Conservation (phyloP, 2,113 vertebrate species). For the Sardina pilchardus region DNA sequence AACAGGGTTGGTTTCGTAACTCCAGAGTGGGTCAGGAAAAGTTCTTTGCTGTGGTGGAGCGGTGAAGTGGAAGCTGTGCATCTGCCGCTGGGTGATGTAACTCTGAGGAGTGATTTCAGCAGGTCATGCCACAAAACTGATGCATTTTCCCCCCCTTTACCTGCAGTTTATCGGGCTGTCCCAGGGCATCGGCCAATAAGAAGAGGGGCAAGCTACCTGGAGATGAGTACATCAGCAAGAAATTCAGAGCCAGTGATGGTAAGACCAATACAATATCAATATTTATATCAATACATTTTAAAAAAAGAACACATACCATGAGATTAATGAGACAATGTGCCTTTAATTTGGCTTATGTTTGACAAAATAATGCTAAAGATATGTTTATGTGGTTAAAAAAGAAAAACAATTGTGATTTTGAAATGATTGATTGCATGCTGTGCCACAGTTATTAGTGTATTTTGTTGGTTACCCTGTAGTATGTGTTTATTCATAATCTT, state of each 20-base stretch:
- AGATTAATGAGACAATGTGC: neutral
- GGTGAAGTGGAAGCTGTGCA: neutral
- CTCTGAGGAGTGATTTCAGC: neutral
- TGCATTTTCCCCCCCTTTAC: conserved; percentile 1
- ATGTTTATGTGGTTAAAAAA: neutral
- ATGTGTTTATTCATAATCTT: neutral
- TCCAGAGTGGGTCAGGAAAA: neutral
- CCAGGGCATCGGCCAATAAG: conserved; percentile 91
- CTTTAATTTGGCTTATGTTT: neutral
- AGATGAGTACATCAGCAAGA: conserved; percentile 93
- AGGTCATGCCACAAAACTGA: neutral
- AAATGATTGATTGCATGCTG: neutral
- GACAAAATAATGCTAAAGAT: neutral
- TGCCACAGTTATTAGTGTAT: neutral
- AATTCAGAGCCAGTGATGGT: conserved; percentile 98
- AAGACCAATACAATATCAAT: conserved; percentile 54
- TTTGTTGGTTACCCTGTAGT: neutral
- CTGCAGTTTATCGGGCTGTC: conserved; percentile 93
- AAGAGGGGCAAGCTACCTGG: conserved; percentile 94
- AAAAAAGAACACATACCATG: neutral
- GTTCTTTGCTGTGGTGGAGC: neutral
- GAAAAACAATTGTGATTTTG: neutral
- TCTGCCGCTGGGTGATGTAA: neutral
- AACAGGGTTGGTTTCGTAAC: neutral
- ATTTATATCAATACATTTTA: neutral